Base-by-base conservation (phyloP, 2,888 invertebrate genomes). In the Myathropa florea region DNA sequence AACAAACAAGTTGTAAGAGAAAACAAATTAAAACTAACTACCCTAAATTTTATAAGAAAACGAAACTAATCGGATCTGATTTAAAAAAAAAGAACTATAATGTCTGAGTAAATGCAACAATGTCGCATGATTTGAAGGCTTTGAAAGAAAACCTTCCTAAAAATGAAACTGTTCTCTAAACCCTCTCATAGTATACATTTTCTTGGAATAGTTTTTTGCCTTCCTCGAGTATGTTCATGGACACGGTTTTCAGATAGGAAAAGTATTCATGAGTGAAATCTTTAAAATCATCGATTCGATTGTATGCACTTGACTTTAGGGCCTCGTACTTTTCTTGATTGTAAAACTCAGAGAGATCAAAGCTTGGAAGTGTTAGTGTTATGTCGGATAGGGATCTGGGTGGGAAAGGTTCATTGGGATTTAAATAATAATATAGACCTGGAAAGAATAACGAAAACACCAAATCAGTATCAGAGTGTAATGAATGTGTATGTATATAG, bases 141-240 rank as follows among this genome's bases (percentile, higher is more conserved):
- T n/a, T 24, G 53, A 67, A 18, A 28, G 30, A 46, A 53, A 23
- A 53, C 1, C 28, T 23, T 53, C 4, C n/a, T n/a, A n/a, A n/a
- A n/a, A n/a, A n/a, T n/a, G n/a, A n/a, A n/a, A n/a, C 1, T 1
- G 21, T 1, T 57, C 14, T 30, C 72, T 90, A 92, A 77, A 90
- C 67, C 82, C 91, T 91, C 88, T 91, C 91, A 82, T 89, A 91
- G 85, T 91, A 86, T 80, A 90, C 88, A 77, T 90, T 90, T 64
- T 89, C 73, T 80, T 90, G 90, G 89, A 92, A 91, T n/a, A 94
- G 91, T 90, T 92, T 93, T 88, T 91, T 91, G 88, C 94, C 90
- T 88, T 94, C 94, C 76, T 93, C 93, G 76, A 91, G 92, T 85
- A 94, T 93, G 90, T 94, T 94, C 10, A 93, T 93, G 0, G 94